phyloP scores from a whole-genome alignment of 2,888 invertebrate species.

The Girardia tigrina region DNA sequence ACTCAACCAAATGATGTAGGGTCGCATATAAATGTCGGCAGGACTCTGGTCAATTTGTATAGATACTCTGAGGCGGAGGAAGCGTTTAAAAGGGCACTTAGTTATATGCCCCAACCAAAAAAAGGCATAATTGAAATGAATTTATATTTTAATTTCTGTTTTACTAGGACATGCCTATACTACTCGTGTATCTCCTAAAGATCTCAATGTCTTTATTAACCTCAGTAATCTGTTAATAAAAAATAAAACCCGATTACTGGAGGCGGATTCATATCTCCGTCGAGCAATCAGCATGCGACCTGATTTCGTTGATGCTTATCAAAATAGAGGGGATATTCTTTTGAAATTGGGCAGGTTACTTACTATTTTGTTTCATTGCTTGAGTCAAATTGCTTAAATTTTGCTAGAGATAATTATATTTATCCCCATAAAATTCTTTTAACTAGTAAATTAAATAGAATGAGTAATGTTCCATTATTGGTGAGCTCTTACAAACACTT shows the following conservation, averaged over 20 bases:
- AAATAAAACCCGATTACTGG: constrained; percentile 64
- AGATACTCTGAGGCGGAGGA: constrained; percentile 75
- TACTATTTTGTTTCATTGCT: too few species aligned
- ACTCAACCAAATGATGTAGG: constrained; percentile 90
- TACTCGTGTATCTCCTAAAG: constrained; percentile 82
- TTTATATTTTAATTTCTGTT: background rate
- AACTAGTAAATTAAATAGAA: too few species aligned
- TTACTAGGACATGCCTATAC: constrained; percentile 77
- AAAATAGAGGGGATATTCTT: constrained; percentile 84
- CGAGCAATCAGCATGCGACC: constrained; percentile 93
- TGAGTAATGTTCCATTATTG: background rate
- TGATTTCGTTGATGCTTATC: constrained; percentile 81
- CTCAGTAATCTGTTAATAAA: constrained; percentile 82
- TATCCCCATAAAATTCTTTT: too few species aligned
- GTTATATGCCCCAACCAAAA: constrained; percentile 43
- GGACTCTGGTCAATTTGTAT: constrained; percentile 80
- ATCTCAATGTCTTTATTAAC: constrained; percentile 84
- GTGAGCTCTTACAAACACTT: constrained; percentile 24
- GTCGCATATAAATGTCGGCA: constrained; percentile 86
- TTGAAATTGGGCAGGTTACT: constrained; percentile 67
- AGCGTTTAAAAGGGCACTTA: constrained; percentile 64
- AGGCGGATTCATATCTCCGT: constrained; percentile 67
- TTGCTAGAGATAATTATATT: too few species aligned
- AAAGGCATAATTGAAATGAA: constrained; percentile 57
- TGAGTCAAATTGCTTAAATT: too few species aligned